Evolutionary conservation across 2,113 vertebrate genomes (phyloP).

Genomic region (Helogale parvula): DNA sequence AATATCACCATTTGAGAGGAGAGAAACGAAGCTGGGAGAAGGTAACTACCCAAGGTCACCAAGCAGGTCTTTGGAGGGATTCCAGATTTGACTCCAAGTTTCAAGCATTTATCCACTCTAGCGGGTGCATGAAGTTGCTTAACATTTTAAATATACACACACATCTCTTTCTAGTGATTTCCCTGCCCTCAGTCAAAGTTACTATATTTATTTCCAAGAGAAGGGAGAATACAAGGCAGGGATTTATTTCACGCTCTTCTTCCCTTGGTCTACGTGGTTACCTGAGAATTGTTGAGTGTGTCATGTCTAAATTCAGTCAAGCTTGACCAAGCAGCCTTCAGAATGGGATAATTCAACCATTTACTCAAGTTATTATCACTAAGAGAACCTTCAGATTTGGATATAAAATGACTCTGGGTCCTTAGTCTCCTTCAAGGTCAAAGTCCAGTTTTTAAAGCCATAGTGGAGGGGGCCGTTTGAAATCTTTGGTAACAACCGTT

Average conservation of each 20-base stretch:
- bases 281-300: background rate
- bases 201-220: background rate
- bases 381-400: background rate
- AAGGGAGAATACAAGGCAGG: background rate
- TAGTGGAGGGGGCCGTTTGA: background rate
- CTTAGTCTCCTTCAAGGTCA: background rate
- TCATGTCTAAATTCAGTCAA: background rate
- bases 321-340: background rate
- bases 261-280: background rate
- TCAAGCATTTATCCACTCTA: background rate
- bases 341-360: background rate
- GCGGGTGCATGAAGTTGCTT: background rate
- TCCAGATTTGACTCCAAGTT: background rate
- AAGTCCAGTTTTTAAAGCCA: background rate
- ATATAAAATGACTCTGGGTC: background rate
- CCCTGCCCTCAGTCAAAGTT: background rate
- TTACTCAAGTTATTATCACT: background rate
- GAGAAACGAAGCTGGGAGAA: background rate
- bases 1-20: background rate
- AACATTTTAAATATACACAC: background rate
- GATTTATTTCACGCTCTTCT: background rate
- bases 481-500: background rate
- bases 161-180: background rate
- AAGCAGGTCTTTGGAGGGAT: background rate
- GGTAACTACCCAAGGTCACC: background rate